Percentiles rank a stretch among this genome's conserved stretches.
Conservation (phyloP, 1,140 invertebrate genomes). For the Pseudomyrmex gracilis region DNA sequence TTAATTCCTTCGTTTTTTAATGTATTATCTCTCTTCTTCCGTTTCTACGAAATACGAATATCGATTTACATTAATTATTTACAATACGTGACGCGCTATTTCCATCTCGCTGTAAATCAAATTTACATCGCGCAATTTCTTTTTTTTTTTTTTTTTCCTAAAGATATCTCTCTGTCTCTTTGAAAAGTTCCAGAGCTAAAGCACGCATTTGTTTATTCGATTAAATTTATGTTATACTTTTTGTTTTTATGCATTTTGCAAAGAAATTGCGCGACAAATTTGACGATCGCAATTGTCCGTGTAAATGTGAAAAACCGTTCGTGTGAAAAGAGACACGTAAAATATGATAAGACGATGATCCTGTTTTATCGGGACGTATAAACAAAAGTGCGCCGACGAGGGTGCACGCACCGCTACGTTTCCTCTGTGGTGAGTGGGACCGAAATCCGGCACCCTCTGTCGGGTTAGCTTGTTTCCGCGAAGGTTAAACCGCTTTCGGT, state of each 20-base stretch:
- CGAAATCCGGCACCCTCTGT: constrained; percentile 15
- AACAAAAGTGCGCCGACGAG: not conserved
- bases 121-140: not conserved
- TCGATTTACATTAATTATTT: not conserved
- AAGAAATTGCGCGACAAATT: constrained; percentile 11
- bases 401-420: not conserved
- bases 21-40: not conserved
- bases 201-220: not conserved
- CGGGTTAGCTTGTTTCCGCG: constrained; percentile 14
- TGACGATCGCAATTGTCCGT: not conserved
- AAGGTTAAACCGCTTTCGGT: constrained; percentile 44
- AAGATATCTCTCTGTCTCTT: not conserved
- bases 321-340: constrained; percentile 13
- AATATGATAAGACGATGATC: constrained; percentile 27
- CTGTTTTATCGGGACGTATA: constrained; percentile 30
- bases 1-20: not conserved
- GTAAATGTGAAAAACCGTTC: constrained; percentile 1
- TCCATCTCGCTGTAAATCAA: not conserved
- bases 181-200: not conserved
- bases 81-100: not conserved
- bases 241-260: not conserved
- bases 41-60: not conserved
- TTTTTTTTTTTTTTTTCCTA: not conserved
- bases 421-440: not conserved
- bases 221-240: constrained; percentile 6